Evolutionary conservation across 2,113 vertebrate genomes (phyloP).

Genomic region (Mormyrus lacerda): DNA sequence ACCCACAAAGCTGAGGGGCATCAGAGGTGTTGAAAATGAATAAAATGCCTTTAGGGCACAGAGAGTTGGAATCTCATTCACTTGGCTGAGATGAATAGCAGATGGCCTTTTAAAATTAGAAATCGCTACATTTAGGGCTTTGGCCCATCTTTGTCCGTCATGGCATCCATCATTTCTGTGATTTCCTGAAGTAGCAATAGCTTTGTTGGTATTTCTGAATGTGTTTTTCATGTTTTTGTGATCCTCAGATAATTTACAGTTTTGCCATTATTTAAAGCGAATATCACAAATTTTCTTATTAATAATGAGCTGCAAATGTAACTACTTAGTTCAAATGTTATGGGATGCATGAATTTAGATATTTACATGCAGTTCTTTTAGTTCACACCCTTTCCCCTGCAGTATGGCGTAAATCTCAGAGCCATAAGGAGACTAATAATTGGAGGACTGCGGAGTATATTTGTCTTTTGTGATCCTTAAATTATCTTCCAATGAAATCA

Average conservation of each 20-base stretch:
- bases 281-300: not conserved
- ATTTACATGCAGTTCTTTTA: not conserved
- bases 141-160: not conserved
- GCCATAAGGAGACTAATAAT: not conserved
- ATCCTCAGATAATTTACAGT: not conserved
- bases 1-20: not conserved
- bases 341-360: not conserved
- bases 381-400: not conserved
- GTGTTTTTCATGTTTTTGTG: not conserved
- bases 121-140: not conserved
- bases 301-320: not conserved
- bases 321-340: not conserved
- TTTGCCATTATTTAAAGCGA: not conserved
- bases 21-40: not conserved
- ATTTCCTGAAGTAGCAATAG: not conserved
- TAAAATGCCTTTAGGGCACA: not conserved
- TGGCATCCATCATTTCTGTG: not conserved
- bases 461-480: not conserved
- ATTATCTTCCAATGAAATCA: not conserved
- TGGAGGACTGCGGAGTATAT: not conserved
- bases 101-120: slow-evolving; percentile 15
- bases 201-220: not conserved
- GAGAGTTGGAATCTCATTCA: not conserved
- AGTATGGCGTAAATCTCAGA: not conserved
- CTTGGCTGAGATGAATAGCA: slow-evolving; percentile 8